Percentiles rank a stretch among this genome's conserved stretches.
phyloP scores from a whole-genome alignment of 1,140 invertebrate species.

The Paraescarpia echinospica region DNA sequence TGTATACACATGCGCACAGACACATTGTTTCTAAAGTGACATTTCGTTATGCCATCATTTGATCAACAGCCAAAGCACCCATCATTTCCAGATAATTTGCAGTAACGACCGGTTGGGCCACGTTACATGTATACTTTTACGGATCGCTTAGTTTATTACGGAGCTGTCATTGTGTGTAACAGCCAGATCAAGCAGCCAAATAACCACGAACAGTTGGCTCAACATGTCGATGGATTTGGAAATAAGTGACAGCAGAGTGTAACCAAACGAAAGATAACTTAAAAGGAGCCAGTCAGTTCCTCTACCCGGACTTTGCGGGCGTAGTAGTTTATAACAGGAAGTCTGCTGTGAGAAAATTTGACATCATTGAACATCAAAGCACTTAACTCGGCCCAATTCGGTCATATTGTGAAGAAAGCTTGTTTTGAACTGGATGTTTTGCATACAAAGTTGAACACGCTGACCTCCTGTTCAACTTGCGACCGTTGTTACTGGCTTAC shows the following conservation, averaged over 20 bases:
- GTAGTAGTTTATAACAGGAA: too few relatives aligned
- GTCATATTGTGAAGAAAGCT: too few relatives aligned
- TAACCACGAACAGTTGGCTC: neutral
- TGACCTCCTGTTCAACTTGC: too few relatives aligned
- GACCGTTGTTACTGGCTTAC: too few relatives aligned
- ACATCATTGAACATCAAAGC: too few relatives aligned
- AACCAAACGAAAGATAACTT: neutral
- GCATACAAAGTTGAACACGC: too few relatives aligned
- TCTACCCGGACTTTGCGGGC: too few relatives aligned
- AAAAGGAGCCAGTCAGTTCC: too few relatives aligned
- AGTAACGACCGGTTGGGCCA: neutral
- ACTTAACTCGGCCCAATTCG: too few relatives aligned
- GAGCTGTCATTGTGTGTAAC: neutral
- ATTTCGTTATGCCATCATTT: neutral
- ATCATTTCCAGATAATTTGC: neutral
- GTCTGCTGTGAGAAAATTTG: too few relatives aligned
- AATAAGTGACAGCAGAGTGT: neutral
- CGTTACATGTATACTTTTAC: neutral
- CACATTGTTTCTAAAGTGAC: neutral
- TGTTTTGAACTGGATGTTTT: too few relatives aligned
- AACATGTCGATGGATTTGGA: neutral
- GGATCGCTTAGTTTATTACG: neutral
- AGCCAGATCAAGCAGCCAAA: neutral
- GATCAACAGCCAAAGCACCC: neutral
- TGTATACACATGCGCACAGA: too few relatives aligned